A percentile compares a stretch with the other conserved stretches of the same genome.
phyloP scores from a whole-genome alignment of 2,797 vertebrate species.

The Poecilia gillii region DNA sequence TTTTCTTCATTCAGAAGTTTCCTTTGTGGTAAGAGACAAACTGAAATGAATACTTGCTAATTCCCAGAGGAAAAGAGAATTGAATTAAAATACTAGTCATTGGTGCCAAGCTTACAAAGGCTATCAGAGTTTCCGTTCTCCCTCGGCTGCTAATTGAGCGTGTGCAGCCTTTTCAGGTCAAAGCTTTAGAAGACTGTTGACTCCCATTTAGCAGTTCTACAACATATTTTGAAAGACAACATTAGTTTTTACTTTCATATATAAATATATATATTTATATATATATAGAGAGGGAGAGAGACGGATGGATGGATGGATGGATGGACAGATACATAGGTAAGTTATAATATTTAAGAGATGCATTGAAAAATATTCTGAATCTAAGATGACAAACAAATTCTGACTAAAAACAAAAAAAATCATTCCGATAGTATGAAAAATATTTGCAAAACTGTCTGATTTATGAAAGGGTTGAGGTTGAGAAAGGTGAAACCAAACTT shows the following conservation, averaged over 20 bases:
- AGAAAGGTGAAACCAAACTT: background rate
- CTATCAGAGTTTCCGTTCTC: conserved; percentile 29
- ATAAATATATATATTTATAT: too few species aligned
- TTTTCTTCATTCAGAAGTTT: conserved; percentile 35
- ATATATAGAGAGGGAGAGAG: too few species aligned
- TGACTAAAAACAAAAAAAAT: background rate
- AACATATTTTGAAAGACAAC: background rate
- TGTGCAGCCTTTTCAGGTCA: conserved; percentile 29
- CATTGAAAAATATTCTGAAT: background rate
- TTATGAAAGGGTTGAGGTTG: background rate
- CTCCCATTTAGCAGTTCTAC: conserved; percentile 12
- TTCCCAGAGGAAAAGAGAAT: conserved; percentile 42
- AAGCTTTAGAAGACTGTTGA: conserved; percentile 8
- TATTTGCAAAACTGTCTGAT: background rate
- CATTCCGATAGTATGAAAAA: background rate
- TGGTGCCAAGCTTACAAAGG: conserved; percentile 46
- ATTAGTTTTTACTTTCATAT: background rate
- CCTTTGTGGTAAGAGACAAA: conserved; percentile 42
- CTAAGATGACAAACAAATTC: background rate
- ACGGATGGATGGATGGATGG: too few species aligned
- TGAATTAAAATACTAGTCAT: conserved; percentile 46
- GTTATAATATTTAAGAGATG: background rate
- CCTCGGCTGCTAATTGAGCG: conserved; percentile 31
- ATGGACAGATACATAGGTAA: background rate
- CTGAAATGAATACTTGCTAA: conserved; percentile 38